Evolutionary conservation across 2,888 invertebrate genomes (phyloP).

Genomic region (Sminthurinus aureus): DNA sequence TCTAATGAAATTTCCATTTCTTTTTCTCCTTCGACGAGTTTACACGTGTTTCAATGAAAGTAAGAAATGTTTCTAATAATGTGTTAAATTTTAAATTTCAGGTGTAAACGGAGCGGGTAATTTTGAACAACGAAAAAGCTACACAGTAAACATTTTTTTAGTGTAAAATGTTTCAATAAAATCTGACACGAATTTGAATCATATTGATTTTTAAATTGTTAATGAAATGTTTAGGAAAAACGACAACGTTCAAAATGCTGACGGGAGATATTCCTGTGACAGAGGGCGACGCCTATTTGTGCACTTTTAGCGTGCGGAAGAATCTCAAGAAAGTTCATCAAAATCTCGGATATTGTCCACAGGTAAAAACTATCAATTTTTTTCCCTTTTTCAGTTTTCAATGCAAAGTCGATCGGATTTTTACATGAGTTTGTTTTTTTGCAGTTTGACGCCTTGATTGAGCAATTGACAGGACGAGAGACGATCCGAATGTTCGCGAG

Average conservation of each 20-base stretch:
- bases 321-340: conserved; percentile 59
- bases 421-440: no score
- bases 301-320: conserved; percentile 64
- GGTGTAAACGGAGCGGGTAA: conserved; percentile 67
- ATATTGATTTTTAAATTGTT: neutral
- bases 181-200: neutral
- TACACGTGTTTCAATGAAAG: no score
- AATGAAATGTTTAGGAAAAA: conserved; percentile 68
- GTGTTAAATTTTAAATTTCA: no score
- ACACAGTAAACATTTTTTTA: no score
- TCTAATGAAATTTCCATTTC: no score
- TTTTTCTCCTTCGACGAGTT: no score
- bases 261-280: conserved; percentile 81
- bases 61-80: no score
- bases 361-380: no score
- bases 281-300: conserved; percentile 75
- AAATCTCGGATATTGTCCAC: conserved; percentile 74
- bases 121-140: no score
- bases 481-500: conserved; percentile 72
- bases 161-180: no score
- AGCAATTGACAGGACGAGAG: conserved; percentile 75
- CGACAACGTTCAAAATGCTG: conserved; percentile 87
- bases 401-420: no score
- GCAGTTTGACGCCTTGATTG: conserved; percentile 76
- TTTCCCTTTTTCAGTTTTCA: no score